Conservation (phyloP, 2,888 invertebrate species). For the Sesia apiformis region DNA sequence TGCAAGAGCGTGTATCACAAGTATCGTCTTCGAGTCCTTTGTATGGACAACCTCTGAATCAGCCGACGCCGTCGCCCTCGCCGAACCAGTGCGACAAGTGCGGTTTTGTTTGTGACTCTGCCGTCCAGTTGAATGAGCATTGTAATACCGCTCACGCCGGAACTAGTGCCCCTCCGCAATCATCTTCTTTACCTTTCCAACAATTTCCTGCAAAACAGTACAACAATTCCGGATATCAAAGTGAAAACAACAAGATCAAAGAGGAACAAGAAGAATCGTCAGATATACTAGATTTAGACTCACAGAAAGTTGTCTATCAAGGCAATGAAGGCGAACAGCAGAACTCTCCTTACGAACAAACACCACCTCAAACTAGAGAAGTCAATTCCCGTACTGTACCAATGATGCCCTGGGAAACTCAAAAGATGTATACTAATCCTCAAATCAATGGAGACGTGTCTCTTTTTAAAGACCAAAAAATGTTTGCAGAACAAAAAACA, state of each 20-base stretch:
- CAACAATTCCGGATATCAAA: conserved; percentile 56
- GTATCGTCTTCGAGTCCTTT: conserved; percentile 72
- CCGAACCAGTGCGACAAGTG: conserved; percentile 90
- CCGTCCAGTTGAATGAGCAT: conserved; percentile 83
- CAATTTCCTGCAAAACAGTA: conserved; percentile 68
- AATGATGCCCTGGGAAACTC: conserved; percentile 75
- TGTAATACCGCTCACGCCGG: conserved; percentile 79
- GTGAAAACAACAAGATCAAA: conserved; percentile 69
- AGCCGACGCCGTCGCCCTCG: conserved; percentile 81
- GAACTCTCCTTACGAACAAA: conserved; percentile 50
- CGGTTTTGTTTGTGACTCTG: conserved; percentile 85
- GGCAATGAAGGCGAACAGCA: conserved; percentile 72
- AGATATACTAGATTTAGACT: conserved; percentile 90
- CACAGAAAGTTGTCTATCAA: conserved; percentile 89
- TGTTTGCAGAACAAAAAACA: conserved; percentile 61
- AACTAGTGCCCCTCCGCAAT: conserved; percentile 40
- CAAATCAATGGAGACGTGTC: conserved; percentile 67
- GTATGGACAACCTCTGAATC: conserved; percentile 75
- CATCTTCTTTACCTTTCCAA: conserved; percentile 66
- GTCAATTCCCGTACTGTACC: conserved; percentile 70
- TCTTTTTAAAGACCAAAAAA: conserved; percentile 67
- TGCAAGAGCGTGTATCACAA: conserved; percentile 70
- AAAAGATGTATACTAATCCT: conserved; percentile 56
- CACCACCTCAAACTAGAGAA: conserved; percentile 51
- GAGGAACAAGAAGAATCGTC: conserved; percentile 82